Evolutionary conservation across 2,888 invertebrate genomes (phyloP).

Genomic region (Chymomyza amoena): DNA sequence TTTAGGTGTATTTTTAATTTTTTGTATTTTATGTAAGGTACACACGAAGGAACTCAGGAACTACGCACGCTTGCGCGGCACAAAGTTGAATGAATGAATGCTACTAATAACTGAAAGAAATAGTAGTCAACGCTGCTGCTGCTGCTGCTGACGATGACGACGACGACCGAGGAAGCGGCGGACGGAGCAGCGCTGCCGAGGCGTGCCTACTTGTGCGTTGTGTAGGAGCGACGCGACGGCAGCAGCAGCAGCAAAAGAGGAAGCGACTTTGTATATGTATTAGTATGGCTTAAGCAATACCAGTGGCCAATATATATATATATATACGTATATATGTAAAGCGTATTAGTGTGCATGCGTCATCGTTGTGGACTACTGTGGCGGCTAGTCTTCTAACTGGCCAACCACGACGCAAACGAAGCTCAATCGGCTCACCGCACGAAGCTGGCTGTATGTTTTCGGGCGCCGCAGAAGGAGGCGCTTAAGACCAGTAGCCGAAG

Average conservation of each 20-base stretch:
- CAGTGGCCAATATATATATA: neutral
- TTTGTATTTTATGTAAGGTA: slow-evolving; percentile 47
- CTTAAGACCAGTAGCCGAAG: slow-evolving; percentile 79
- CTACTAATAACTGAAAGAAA: slow-evolving; percentile 72
- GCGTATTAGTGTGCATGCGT: slow-evolving; percentile 51
- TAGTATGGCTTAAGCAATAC: slow-evolving; percentile 48
- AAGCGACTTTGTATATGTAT: slow-evolving; percentile 37
- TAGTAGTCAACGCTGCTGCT: slow-evolving; percentile 65
- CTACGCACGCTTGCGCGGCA: slow-evolving; percentile 73
- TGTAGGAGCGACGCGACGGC: slow-evolving; percentile 32
- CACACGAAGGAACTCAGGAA: slow-evolving; percentile 72
- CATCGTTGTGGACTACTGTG: slow-evolving; percentile 50
- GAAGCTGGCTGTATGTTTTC: neutral
- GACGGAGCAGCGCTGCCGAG: slow-evolving; percentile 48
- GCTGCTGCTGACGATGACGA: slow-evolving; percentile 17
- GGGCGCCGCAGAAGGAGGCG: slow-evolving; percentile 69
- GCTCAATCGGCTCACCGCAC: neutral
- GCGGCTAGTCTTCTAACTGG: slow-evolving; percentile 18
- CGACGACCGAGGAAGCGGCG: slow-evolving; percentile 34
- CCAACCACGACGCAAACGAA: slow-evolving; percentile 1
- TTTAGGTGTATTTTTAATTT: slow-evolving; percentile 5
- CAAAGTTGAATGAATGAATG: slow-evolving; percentile 72
- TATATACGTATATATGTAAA: slow-evolving; percentile 10
- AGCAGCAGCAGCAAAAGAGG: slow-evolving; percentile 67
- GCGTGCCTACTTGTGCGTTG: slow-evolving; percentile 3